Percentiles rank a stretch among this genome's conserved stretches.
These are phyloP conservation scores for Tetramorium parvispinum DNA, from an alignment of 1,140 invertebrate genomes.

Conservation along the genomic window DNA sequence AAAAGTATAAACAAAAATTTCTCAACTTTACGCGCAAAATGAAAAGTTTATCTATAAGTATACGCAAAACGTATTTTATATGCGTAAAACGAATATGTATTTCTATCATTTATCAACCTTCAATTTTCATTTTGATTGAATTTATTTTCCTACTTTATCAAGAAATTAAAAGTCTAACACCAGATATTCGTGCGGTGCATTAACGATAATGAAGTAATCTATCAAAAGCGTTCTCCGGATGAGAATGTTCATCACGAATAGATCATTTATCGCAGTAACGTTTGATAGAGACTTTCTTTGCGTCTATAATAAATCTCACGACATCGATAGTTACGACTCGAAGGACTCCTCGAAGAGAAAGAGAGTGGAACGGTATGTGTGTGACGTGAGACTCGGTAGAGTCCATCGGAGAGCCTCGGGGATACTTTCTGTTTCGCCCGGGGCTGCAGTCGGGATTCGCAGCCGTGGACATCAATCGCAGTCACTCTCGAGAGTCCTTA, in stretches of 20 bases:
- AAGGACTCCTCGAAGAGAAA: constrained; percentile 8
- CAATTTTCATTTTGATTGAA: background rate
- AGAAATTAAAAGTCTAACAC: background rate
- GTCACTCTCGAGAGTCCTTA: constrained; percentile 21
- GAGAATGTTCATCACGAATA: background rate
- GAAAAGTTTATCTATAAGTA: background rate
- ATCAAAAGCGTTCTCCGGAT: background rate
- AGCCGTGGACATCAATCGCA: constrained; percentile 33
- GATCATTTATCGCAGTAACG: constrained; percentile 2
- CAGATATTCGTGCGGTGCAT: background rate
- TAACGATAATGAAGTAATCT: constrained; percentile 23
- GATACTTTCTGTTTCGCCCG: constrained; percentile 51
- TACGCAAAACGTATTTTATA: background rate
- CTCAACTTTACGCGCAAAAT: background rate
- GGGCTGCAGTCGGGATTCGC: constrained; percentile 3
- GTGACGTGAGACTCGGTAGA: background rate
- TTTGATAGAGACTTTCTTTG: constrained; percentile 8
- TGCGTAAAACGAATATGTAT: background rate
- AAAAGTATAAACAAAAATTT: background rate
- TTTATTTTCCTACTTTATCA: background rate
- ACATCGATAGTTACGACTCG: constrained; percentile 18
- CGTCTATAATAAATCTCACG: constrained; percentile 34
- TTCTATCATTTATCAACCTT: background rate
- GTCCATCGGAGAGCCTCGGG: constrained; percentile 1
- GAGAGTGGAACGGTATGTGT: background rate